Evolutionary conservation across 1,140 invertebrate genomes (phyloP).

Genomic region (Paracyclopina nana): DNA sequence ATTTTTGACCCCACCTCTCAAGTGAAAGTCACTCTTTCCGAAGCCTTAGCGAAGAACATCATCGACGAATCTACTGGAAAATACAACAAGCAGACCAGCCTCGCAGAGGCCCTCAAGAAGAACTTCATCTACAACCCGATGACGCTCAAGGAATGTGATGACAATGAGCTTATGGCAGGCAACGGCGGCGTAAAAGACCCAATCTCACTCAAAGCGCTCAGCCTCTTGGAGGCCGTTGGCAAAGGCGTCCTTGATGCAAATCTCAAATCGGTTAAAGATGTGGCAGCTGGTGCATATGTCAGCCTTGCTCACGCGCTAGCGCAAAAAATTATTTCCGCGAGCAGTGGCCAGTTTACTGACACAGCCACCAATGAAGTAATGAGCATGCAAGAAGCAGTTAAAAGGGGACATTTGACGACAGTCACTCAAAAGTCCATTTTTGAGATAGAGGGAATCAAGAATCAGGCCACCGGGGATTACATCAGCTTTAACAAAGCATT

Average conservation of each 20-base stretch:
- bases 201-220: conserved; percentile 45
- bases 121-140: conserved; percentile 65
- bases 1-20: conserved; percentile 55
- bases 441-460: conserved; percentile 72
- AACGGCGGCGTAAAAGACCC: conserved; percentile 52
- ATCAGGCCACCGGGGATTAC: conserved; percentile 54
- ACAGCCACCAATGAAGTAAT: conserved; percentile 44
- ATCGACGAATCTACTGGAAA: conserved; percentile 54
- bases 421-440: conserved; percentile 70
- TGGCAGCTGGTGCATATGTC: conserved; percentile 45
- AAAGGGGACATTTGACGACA: conserved; percentile 65
- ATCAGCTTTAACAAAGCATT: conserved; percentile 70
- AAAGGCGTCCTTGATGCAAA: conserved; percentile 66
- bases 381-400: conserved; percentile 53
- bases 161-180: conserved; percentile 22
- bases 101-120: conserved; percentile 53
- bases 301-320: conserved; percentile 63
- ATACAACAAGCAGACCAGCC: conserved; percentile 49
- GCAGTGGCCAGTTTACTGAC: conserved; percentile 48
- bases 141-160: conserved; percentile 64
- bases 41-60: conserved; percentile 52
- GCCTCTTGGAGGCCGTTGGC: conserved; percentile 59
- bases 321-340: conserved; percentile 48
- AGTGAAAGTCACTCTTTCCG: conserved; percentile 51
- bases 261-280: conserved; percentile 60